Evolutionary conservation across 2,888 invertebrate species (phyloP).

Genomic region (Nomada flava): DNA sequence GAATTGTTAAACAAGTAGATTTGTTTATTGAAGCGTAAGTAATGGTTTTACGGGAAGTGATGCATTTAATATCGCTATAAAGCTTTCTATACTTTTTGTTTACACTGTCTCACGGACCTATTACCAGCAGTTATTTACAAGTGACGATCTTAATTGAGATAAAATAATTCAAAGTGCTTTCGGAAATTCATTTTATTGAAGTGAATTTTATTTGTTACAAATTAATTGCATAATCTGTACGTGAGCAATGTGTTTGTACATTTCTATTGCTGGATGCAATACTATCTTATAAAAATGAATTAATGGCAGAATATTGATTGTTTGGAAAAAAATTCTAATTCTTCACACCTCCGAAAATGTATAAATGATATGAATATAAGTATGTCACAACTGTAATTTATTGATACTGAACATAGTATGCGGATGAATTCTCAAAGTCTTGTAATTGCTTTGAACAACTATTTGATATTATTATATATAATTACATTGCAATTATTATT

Average conservation of each 20-base stretch:
- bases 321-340: not conserved
- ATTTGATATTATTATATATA: not conserved
- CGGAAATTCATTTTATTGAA: not conserved
- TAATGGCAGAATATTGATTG: not conserved
- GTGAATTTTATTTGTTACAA: not conserved
- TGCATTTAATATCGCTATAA: not conserved
- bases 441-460: not conserved
- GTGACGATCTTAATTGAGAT: not conserved
- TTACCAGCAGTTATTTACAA: constrained; percentile 13
- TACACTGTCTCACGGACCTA: constrained; percentile 23
- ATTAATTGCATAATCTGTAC: constrained; percentile 5
- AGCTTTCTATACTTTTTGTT: constrained; percentile 25
- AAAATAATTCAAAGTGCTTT: not conserved
- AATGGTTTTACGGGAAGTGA: constrained; percentile 1
- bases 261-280: not conserved
- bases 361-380: not conserved
- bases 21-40: constrained; percentile 28
- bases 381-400: not conserved
- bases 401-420: not conserved
- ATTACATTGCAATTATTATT: not conserved
- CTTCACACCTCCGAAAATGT: not conserved
- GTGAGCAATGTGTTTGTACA: not conserved
- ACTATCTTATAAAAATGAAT: not conserved
- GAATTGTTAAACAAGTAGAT: not conserved
- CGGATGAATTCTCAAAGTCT: not conserved